phyloP scores from a whole-genome alignment of 1,140 invertebrate genomes.

The Popillia japonica region DNA sequence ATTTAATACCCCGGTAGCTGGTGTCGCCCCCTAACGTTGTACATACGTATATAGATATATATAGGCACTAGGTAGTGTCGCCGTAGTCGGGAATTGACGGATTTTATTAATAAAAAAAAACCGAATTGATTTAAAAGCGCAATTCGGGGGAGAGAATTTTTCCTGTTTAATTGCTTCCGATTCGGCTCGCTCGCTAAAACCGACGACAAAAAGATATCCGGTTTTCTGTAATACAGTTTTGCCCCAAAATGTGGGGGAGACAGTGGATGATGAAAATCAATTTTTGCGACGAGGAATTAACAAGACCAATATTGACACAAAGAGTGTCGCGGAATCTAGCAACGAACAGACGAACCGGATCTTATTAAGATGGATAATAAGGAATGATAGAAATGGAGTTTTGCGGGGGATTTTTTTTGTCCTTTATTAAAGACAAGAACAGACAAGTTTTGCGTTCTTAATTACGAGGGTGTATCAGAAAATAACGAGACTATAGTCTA shows the following conservation, averaged over 20 bases:
- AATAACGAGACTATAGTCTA: no score
- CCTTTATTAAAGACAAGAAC: no score
- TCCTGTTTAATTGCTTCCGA: conserved; percentile 32
- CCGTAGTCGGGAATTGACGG: conserved; percentile 25
- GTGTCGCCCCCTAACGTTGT: not conserved
- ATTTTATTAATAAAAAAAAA: conserved; percentile 36
- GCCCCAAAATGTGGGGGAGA: not conserved
- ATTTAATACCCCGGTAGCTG: conserved; percentile 22
- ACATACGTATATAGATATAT: not conserved
- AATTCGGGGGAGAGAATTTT: conserved; percentile 6
- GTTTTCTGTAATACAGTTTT: not conserved
- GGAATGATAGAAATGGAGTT: no score
- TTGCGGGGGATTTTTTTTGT: no score
- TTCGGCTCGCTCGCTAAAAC: not conserved
- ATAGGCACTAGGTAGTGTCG: not conserved
- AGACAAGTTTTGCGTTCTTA: no score
- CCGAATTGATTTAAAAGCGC: conserved; percentile 36
- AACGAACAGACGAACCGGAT: no score
- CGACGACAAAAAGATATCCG: conserved; percentile 30
- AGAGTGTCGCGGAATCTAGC: not conserved
- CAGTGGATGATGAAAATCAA: conserved; percentile 14
- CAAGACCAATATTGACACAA: conserved; percentile 32
- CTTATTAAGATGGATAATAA: no score
- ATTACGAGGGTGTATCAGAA: no score
- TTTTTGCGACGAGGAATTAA: conserved; percentile 23